Conservation (phyloP, 1,140 invertebrate species). For the Olivierus martensii region DNA sequence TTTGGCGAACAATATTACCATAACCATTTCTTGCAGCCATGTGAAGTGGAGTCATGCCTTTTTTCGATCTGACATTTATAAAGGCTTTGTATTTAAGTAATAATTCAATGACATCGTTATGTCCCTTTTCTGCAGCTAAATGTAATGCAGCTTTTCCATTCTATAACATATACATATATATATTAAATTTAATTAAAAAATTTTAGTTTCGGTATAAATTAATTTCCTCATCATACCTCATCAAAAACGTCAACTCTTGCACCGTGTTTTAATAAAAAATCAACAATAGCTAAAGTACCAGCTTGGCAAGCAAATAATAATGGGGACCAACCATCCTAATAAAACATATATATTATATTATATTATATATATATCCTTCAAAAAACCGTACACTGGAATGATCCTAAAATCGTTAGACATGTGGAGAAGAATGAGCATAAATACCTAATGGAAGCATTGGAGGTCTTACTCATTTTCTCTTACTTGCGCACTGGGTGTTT, state of each 20-base stretch:
- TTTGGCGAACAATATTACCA: constrained; percentile 65
- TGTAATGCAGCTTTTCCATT: constrained; percentile 50
- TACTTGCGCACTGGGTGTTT: too few relatives aligned
- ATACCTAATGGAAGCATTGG: too few relatives aligned
- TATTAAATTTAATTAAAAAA: too few relatives aligned
- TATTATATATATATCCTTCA: too few relatives aligned
- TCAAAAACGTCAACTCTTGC: constrained; percentile 98
- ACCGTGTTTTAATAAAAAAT: constrained; percentile 47
- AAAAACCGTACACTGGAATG: too few relatives aligned
- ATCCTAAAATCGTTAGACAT: too few relatives aligned
- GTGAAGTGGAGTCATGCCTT: constrained; percentile 49
- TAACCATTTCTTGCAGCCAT: constrained; percentile 86
- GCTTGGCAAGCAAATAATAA: constrained; percentile 68
- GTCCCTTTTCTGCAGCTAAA: constrained; percentile 90
- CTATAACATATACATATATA: too few relatives aligned
- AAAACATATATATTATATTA: too few relatives aligned
- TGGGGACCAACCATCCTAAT: constrained; percentile 79
- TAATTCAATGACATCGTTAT: constrained; percentile 87
- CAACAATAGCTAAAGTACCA: constrained; percentile 41
- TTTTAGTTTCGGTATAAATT: too few relatives aligned
- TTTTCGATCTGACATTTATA: constrained; percentile 75
- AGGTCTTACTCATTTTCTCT: too few relatives aligned
- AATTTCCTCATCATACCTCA: constrained; percentile 55
- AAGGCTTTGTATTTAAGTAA: constrained; percentile 96
- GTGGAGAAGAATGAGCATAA: too few relatives aligned